phyloP scores from a whole-genome alignment of 1,140 invertebrate species.

The Frieseomelitta varia region DNA sequence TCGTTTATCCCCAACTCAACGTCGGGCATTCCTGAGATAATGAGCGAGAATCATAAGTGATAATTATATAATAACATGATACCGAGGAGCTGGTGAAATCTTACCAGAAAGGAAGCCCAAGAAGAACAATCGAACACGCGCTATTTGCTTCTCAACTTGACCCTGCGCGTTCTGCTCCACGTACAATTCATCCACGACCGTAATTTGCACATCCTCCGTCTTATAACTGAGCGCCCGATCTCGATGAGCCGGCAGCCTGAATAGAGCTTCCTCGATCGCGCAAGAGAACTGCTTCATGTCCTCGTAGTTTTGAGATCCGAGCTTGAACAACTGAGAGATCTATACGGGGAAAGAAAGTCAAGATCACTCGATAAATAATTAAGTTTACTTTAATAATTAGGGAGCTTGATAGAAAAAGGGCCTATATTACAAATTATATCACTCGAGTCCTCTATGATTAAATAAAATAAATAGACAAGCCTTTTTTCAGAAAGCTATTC shows the following conservation, averaged over 20 bases:
- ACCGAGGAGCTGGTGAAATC: background rate
- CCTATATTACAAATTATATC: background rate
- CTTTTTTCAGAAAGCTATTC: background rate
- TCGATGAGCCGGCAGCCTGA: slow-evolving; percentile 90
- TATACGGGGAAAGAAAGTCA: slow-evolving; percentile 71
- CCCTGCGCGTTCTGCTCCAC: slow-evolving; percentile 95
- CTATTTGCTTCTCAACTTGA: slow-evolving; percentile 94
- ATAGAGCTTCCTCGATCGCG: slow-evolving; percentile 94
- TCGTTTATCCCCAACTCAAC: slow-evolving; percentile 99
- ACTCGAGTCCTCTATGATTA: background rate
- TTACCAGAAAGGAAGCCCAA: slow-evolving; percentile 93
- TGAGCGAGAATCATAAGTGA: background rate
- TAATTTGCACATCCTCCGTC: slow-evolving; percentile 98
- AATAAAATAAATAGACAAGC: background rate
- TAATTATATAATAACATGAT: no score
- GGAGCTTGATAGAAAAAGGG: no score
- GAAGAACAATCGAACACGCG: slow-evolving; percentile 97
- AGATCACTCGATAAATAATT: background rate
- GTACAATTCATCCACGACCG: slow-evolving; percentile 97
- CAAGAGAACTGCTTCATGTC: slow-evolving; percentile 95
- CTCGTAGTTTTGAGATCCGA: slow-evolving; percentile 94
- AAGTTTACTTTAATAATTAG: background rate
- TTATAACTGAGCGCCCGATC: slow-evolving; percentile 97
- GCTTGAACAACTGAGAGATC: slow-evolving; percentile 97
- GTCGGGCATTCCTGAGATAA: slow-evolving; percentile 97